These are phyloP conservation scores for Numenius phaeopus DNA, from an alignment of 2,797 vertebrate genomes.

Conservation along the genomic window DNA sequence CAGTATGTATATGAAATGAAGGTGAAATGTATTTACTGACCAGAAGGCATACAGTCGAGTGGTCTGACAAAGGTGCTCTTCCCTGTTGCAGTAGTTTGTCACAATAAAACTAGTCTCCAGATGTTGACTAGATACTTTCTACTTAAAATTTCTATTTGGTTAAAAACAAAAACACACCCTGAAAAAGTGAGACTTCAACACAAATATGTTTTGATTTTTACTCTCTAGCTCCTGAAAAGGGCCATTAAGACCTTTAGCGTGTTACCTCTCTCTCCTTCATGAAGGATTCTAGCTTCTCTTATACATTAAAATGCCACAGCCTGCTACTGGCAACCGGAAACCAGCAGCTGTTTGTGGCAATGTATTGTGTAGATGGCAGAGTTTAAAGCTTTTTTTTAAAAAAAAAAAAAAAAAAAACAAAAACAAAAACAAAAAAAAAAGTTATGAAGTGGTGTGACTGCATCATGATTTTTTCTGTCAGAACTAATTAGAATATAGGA, in stretches of 20 bases:
- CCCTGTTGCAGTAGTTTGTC: background rate
- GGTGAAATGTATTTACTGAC: background rate
- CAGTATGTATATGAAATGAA: background rate
- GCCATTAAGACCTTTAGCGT: background rate
- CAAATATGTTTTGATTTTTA: background rate
- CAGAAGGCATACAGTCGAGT: background rate
- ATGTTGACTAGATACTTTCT: background rate
- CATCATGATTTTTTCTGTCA: constrained; percentile 22
- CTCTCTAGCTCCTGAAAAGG: background rate
- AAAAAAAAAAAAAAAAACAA: background rate
- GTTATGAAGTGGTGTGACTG: background rate
- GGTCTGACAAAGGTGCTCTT: background rate
- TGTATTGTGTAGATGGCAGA: background rate
- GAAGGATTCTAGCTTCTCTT: background rate
- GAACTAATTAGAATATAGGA: background rate
- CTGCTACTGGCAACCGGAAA: background rate
- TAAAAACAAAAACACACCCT: background rate
- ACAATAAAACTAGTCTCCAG: background rate
- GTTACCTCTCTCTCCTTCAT: background rate
- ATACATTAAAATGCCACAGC: background rate
- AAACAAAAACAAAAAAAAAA: background rate
- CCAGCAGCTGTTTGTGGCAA: background rate
- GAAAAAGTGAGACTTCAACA: background rate
- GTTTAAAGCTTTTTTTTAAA: background rate
- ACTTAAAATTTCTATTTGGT: background rate